These are phyloP conservation scores for Otolemur garnettii DNA, from an alignment of 2,113 vertebrate genomes.

Conservation along the genomic window DNA sequence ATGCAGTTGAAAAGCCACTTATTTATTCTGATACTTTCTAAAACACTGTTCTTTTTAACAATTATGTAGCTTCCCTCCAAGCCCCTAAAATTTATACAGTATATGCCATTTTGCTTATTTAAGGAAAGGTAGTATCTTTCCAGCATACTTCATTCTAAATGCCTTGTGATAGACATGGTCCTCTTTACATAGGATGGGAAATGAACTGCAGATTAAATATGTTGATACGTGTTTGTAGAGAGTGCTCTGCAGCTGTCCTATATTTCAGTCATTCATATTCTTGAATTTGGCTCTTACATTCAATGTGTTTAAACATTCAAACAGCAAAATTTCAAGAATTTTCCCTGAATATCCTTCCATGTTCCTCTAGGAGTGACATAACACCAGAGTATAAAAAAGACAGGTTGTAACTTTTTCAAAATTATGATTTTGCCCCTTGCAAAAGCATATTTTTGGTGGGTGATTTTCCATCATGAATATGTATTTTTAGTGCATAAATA, in stretches of 20 bases:
- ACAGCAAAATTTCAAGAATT: slow-evolving; percentile 38
- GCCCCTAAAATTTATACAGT: slow-evolving; percentile 11
- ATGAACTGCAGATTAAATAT: slow-evolving; percentile 68
- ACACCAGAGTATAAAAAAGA: background rate
- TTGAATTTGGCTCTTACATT: slow-evolving; percentile 46
- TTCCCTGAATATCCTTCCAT: background rate
- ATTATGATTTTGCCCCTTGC: slow-evolving; percentile 47
- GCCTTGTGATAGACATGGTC: background rate
- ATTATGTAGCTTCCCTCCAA: slow-evolving; percentile 62
- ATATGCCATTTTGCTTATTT: slow-evolving; percentile 48
- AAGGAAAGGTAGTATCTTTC: background rate
- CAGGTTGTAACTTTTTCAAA: slow-evolving; percentile 49
- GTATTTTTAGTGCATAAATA: slow-evolving; percentile 71
- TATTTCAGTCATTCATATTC: slow-evolving; percentile 49
- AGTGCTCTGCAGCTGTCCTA: slow-evolving; percentile 52
- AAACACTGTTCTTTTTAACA: slow-evolving; percentile 51
- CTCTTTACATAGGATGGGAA: slow-evolving; percentile 56
- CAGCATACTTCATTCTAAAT: background rate
- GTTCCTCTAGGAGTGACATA: background rate
- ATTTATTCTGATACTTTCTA: slow-evolving; percentile 29
- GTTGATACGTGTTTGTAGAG: slow-evolving; percentile 66
- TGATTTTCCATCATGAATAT: slow-evolving; percentile 72
- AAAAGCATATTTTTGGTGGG: slow-evolving; percentile 57
- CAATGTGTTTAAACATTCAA: slow-evolving; percentile 59
- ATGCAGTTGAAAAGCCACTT: background rate